Percentiles rank a stretch among this genome's conserved stretches.
These are phyloP conservation scores for Mimumesa dahlbomi DNA, from an alignment of 2,888 invertebrate genomes.

Conservation along the genomic window DNA sequence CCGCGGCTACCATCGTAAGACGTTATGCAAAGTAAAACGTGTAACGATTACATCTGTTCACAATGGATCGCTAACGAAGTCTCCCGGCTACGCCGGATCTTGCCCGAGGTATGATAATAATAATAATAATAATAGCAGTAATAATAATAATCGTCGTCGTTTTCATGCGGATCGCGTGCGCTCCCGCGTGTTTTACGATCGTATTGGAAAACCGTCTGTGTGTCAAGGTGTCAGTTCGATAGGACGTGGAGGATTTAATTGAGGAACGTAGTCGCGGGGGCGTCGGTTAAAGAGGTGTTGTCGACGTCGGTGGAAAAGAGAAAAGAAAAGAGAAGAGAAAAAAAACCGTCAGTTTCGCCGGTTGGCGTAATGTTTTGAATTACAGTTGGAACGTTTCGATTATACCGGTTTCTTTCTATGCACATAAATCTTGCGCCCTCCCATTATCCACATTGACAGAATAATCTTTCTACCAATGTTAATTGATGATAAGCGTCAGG, in stretches of 20 bases:
- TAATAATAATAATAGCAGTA: too few relatives aligned
- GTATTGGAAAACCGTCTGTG: slow-evolving; percentile 13
- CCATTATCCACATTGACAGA: slow-evolving; percentile 32
- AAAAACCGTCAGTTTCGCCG: too few relatives aligned
- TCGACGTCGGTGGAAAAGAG: too few relatives aligned
- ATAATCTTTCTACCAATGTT: slow-evolving; percentile 33
- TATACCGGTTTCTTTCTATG: slow-evolving; percentile 4
- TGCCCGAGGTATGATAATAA: slow-evolving; percentile 7
- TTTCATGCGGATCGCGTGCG: slow-evolving; percentile 30
- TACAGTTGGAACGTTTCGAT: slow-evolving; percentile 20
- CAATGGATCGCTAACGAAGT: slow-evolving; percentile 62
- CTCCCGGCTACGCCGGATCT: slow-evolving; percentile 42
- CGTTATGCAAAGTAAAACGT: slow-evolving; percentile 47
- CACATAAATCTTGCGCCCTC: slow-evolving; percentile 28
- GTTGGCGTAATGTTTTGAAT: too few relatives aligned
- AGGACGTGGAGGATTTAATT: slow-evolving; percentile 42
- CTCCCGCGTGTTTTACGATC: neutral
- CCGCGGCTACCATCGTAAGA: slow-evolving; percentile 21
- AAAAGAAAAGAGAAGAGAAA: too few relatives aligned
- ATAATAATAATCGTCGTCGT: slow-evolving; percentile 41
- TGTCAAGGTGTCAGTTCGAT: slow-evolving; percentile 45
- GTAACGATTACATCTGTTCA: slow-evolving; percentile 51
- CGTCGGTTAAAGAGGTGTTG: neutral
- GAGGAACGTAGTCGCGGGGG: neutral
- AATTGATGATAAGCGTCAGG: slow-evolving; percentile 36